Conservation (phyloP, 1,140 invertebrate species). For the Drosophila ogumai region DNA sequence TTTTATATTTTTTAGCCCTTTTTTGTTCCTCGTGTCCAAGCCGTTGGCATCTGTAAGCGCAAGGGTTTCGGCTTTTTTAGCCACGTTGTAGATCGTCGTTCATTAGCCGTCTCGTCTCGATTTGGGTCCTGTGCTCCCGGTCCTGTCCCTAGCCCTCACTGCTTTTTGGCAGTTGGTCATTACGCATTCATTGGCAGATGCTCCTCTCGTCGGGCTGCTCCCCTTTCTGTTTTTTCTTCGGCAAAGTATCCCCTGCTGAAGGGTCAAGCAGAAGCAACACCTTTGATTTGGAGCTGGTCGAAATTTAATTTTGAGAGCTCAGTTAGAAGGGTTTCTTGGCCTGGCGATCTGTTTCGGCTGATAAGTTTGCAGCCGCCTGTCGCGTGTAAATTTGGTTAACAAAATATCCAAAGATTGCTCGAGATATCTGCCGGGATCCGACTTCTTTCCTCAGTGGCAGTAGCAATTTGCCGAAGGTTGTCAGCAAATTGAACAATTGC, state of each 20-base stretch:
- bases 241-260: constrained; percentile 58
- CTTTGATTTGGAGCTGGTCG: constrained; percentile 66
- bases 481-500: constrained; percentile 51
- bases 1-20: constrained; percentile 12
- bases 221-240: constrained; percentile 14
- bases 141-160: constrained; percentile 41
- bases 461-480: constrained; percentile 62
- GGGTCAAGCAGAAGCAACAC: constrained; percentile 71
- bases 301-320: constrained; percentile 41
- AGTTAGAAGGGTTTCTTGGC: constrained; percentile 68
- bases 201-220: constrained; percentile 43
- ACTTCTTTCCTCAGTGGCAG: not conserved
- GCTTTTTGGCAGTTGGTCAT: constrained; percentile 78
- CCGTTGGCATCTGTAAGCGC: constrained; percentile 70
- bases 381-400: constrained; percentile 61
- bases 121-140: constrained; percentile 23
- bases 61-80: constrained; percentile 59
- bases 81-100: constrained; percentile 66
- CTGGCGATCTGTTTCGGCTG: constrained; percentile 39
- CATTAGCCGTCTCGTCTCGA: constrained; percentile 53
- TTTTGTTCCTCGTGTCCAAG: constrained; percentile 23
- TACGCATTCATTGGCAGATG: constrained; percentile 79
- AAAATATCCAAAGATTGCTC: constrained; percentile 51
- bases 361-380: constrained; percentile 52
- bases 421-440: constrained; percentile 24